A percentile compares a stretch with the other conserved stretches of the same genome.
Evolutionary conservation across 1,140 invertebrate genomes (phyloP).

Genomic region (Nilaparvata lugens): DNA sequence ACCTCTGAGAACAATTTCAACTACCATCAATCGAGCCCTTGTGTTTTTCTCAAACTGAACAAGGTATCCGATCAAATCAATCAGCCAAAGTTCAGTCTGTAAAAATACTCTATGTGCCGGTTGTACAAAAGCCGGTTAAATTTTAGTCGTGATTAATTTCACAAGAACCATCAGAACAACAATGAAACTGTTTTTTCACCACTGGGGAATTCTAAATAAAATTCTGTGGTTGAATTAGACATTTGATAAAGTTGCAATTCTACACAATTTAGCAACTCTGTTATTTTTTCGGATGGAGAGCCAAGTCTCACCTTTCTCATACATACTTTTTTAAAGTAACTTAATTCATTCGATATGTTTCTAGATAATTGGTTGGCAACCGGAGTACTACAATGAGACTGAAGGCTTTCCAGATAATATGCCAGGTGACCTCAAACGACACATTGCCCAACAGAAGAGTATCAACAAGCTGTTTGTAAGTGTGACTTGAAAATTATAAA

Average conservation of each 20-base stretch:
- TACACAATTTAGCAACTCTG: too few species aligned
- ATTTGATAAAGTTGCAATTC: too few species aligned
- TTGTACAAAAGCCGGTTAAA: too few species aligned
- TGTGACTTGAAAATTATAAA: neutral
- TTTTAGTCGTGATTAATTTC: too few species aligned
- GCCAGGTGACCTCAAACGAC: constrained; percentile 34
- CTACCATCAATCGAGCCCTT: constrained; percentile 47
- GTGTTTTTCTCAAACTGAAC: constrained; percentile 46
- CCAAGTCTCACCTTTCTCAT: constrained; percentile 17
- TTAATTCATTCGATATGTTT: constrained; percentile 12
- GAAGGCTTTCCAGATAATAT: constrained; percentile 35
- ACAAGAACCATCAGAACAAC: neutral
- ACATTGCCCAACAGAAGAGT: constrained; percentile 26
- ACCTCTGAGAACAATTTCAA: constrained; percentile 59
- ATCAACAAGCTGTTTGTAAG: constrained; percentile 23
- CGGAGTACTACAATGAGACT: constrained; percentile 36
- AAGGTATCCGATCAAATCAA: constrained; percentile 36
- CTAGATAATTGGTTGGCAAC: constrained; percentile 40
- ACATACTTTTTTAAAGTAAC: neutral
- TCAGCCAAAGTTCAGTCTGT: neutral
- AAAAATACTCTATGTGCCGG: constrained; percentile 1
- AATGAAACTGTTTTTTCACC: neutral
- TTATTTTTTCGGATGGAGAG: too few species aligned
- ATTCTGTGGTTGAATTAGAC: too few species aligned
- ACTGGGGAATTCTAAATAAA: too few species aligned